Base-by-base conservation (phyloP, 2,888 invertebrate genomes). In the Imbricaverruca yamaguchii region DNA sequence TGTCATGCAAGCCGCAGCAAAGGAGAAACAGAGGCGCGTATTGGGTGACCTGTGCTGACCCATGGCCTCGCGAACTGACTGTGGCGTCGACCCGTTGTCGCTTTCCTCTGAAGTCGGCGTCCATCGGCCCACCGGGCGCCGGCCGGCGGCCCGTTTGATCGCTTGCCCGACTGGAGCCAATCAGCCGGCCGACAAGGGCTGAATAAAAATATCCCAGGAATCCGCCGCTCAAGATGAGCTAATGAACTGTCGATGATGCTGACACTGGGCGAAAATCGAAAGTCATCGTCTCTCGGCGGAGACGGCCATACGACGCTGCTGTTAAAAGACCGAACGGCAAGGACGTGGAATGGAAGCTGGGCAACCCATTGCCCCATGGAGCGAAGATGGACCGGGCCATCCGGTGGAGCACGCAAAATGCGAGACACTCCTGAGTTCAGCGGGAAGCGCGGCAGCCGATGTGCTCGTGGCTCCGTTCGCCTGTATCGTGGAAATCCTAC, bases 201-300 rank as follows among this genome's bases (percentile, higher is more conserved):
- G 74, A 74, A 74, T 74, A 53, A 55, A 74, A 74, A 53, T 53
- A 74, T 74, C 74, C 74, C 53, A 21, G 53, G 74, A 74, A 74
- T 74, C 74, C 55, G 55, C 74, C 18, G 21, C 15, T 74, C 55
- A 74, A 74, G 53, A 74, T 53, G 21, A 74, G 74, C 74, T 74
- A 55, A 74, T 55, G 74, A 74, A 55, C 74, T 55, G 23, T 10
- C 74, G 55, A 39, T 69, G 69, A 39, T 15, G 25, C 39, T 39
- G 25, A 25, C 69, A 74, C 74, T 53, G 21, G 53, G 3, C 21
- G 53, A 21, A 74, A 74, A n/a, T 7, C n/a, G 13, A 53, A 18
- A 53, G 74, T 74, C 74, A 74, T 55, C 12, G 69, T 15, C 39
- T 12, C 39, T 9, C 2, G 63, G 2, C n/a, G 65, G 1, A 3